Evolutionary conservation across 2,888 invertebrate genomes (phyloP), one percentile per base, ranked within the genome.

Genomic region (Ophioninae sp.): DNA sequence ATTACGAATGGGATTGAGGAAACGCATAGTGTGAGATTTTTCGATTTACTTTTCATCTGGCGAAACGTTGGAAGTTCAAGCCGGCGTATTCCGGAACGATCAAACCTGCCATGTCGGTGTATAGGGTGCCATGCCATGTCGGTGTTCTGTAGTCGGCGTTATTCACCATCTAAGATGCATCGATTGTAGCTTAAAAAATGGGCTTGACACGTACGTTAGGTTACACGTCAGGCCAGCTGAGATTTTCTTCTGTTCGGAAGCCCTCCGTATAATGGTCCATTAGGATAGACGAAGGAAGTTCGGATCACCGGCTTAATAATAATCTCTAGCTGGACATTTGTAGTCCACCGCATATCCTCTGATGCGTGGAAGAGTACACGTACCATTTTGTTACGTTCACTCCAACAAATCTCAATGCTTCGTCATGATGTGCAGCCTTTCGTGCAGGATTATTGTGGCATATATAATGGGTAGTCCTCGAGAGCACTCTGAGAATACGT

Each of bases 31-130:
- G 41, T 20, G 65, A 81, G 41, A 67, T 67, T 79, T 79, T 79
- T 79, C 73, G 64, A 83, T 80, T 76, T 68, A 69, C 62, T 64
- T 80, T 17, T 39, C 79, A 68, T 74, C 59, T 10, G 69, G 39
- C 64, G 64, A 56, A 67, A 61, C 67, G 67, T 65, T 13, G 30
- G 7, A 39, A 79, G 61, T 44, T 65, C 44, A 20, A 70, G 39
- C 68, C 6, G 7, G 30, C 56, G 62, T 74, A 0, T 56, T 30
- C 44, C 39, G 41, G 69, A 37, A 39, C 44, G 23, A 67, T 65
- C 44, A 20, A 13, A 56, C 70, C 57, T 39, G 64, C 69, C 57
- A 23, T 56, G 44, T 57, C 39, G 64, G 69, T 44, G 69, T 73
- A 67, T 61, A 67, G 3, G n/a, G n/a, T n/a, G n/a, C n/a, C n/a